Evolutionary conservation across 2,888 invertebrate species (phyloP), one percentile per base, ranked within the genome.

Genomic region (Metalampra italica): DNA sequence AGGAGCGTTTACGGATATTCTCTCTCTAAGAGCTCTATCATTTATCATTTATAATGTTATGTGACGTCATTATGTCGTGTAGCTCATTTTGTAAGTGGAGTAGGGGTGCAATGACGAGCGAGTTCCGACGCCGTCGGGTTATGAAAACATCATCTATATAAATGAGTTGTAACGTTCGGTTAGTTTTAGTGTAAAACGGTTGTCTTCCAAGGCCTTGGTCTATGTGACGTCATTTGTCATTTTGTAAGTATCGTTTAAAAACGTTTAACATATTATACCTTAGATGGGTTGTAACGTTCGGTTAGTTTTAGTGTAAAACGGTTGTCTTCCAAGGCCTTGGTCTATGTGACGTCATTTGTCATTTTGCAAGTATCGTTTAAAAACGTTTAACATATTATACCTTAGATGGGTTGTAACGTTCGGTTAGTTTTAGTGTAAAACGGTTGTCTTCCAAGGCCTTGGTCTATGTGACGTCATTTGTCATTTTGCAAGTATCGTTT

Each of bases 51-150:
- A 53, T 56, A 60, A 62, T 60, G 63, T 62, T 50, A 59, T 58
- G 64, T 63, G 64, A 61, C 58, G 66, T 65, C 68, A 61, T 55
- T 50, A 60, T 56, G 68, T 68, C 68, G 57, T 68, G 68, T 68
- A 64, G 58, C 66, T 66, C 68, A 68, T 66, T 71, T 63, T 64
- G 59, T 61, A 54, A 64, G 64, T 62, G 60, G 57, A 58, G 59
- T 43, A 37, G 52, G 45, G 50, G 40, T 50, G 48, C 39, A 22
- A 29, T 46, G 49, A 43, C 45, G 42, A 40, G 36, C n/a, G 39
- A 22, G 34, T 37, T 36, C n/a, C n/a, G 51, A 56, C 47, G 56
- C 47, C 51, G 52, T 13, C 47, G 47, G 43, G 46, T 39, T 51
- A 50, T 15, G 51, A 49, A 49, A 41, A 47, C 53, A 50, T 54